Base-by-base conservation (phyloP, 2,888 invertebrate genomes). In the Lycia hirtaria region DNA sequence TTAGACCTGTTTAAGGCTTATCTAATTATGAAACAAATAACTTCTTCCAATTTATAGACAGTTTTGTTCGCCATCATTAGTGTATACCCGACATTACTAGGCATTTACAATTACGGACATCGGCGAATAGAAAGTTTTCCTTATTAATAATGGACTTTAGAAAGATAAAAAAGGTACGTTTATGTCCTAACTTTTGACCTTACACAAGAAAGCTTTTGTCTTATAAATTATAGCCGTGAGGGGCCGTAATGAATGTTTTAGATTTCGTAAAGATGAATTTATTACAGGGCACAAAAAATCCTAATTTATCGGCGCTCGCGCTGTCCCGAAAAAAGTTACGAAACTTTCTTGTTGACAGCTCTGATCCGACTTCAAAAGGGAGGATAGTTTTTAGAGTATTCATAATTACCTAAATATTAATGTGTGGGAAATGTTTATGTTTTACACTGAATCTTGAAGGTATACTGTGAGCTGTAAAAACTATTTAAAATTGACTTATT, bases 161-260 rank as follows among this genome's bases (percentile, higher is more conserved):
- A 60, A 66, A 60, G 60, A 50, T 37, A 57, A 52, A 56, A n/a
- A 64, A 60, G 62, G 62, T 59, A 60, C 54, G 55, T 59, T 62
- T 61, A 35, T 56, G 54, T 40, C 38, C 30, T 7, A 61, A 64
- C 62, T 64, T 67, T 59, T 59, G 60, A 55, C 56, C 52, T 62
- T 59, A 58, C 54, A 56, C 56, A 52, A 64, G 52, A 60, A 62
- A 52, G 59, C 62, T 62, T 59, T 59, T 64, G 62, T 67, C 61
- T 56, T 51, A 51, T 61, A 61, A 67, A 56, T 67, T 53, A 67
- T 48, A 44, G 55, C 53, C 35, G 35, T 33, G 40, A 41, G 51
- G 40, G 45, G 45, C 55, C 40, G 28, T 64, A 60, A 64, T 59
- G 60, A 59, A 51, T 58, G 53, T 53, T 63, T 63, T 60, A 58